A percentile compares a stretch with the other conserved stretches of the same genome.
These are phyloP conservation scores for Ostrea denselamellosa DNA, from an alignment of 1,140 invertebrate species.

Conservation along the genomic window DNA sequence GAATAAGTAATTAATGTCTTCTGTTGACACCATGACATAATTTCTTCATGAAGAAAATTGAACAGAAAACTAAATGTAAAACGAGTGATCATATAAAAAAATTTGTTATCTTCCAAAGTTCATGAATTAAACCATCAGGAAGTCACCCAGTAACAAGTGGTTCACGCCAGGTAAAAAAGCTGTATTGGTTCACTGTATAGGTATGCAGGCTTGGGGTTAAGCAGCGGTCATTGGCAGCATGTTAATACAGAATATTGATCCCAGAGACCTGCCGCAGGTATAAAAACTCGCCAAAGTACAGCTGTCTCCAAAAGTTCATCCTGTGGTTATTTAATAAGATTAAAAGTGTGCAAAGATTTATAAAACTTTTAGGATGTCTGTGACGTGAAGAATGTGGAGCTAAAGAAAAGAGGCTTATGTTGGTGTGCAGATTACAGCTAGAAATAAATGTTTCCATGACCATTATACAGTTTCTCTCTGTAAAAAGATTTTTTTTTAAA, in stretches of 20 bases:
- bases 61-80: neutral
- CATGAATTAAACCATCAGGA: neutral
- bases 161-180: constrained; percentile 2
- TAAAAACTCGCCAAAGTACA: neutral
- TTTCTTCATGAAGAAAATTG: neutral
- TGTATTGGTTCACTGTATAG: neutral
- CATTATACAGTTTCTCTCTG: no score
- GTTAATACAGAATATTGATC: constrained; percentile 11
- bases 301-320: neutral
- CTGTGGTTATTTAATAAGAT: neutral
- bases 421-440: no score
- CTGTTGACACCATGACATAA: neutral
- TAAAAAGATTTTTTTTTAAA: neutral
- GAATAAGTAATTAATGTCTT: neutral
- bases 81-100: neutral
- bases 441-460: no score
- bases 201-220: neutral
- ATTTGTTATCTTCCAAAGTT: neutral
- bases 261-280: constrained; percentile 21
- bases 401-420: neutral
- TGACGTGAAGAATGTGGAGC: neutral
- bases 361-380: neutral
- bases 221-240: constrained; percentile 27
- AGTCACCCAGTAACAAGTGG: neutral
- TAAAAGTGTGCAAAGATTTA: neutral